Evolutionary conservation across 2,888 invertebrate species (phyloP).

Genomic region (Rhagonycha lutea): DNA sequence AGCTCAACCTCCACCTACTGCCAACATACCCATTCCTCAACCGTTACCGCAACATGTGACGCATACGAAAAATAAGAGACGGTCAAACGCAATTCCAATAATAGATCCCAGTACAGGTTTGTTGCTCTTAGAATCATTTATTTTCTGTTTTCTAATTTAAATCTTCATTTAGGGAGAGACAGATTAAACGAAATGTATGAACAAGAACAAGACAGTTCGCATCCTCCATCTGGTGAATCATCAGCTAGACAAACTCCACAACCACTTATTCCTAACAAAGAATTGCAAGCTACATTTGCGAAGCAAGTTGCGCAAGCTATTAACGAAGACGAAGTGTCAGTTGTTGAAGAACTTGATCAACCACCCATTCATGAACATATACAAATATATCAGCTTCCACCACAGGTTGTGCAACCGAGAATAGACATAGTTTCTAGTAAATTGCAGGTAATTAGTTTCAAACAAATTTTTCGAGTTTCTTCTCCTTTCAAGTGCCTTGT

Average conservation of each 20-base stretch:
- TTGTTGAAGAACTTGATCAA: slow-evolving; percentile 27
- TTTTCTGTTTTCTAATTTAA: neutral
- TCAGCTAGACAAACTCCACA: slow-evolving; percentile 59
- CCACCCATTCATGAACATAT: slow-evolving; percentile 25
- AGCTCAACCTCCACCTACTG: slow-evolving; percentile 36
- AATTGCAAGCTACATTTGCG: slow-evolving; percentile 51
- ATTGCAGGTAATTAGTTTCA: slow-evolving; percentile 46
- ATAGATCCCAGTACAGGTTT: slow-evolving; percentile 52
- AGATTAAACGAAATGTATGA: slow-evolving; percentile 54
- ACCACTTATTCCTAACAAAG: slow-evolving; percentile 47
- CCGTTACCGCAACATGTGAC: slow-evolving; percentile 26
- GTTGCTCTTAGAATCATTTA: neutral
- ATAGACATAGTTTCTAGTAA: slow-evolving; percentile 50
- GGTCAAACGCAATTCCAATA: slow-evolving; percentile 49
- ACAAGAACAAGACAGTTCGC: slow-evolving; percentile 45
- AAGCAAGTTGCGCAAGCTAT: slow-evolving; percentile 47
- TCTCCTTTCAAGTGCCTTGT: no score
- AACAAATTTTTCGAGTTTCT: no score
- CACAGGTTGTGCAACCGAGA: slow-evolving; percentile 29
- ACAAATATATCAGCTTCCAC: slow-evolving; percentile 18
- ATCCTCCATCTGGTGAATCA: slow-evolving; percentile 55
- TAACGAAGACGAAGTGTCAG: slow-evolving; percentile 34
- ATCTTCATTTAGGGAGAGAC: slow-evolving; percentile 40
- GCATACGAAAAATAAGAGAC: slow-evolving; percentile 35
- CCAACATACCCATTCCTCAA: slow-evolving; percentile 30